Percentiles rank a stretch among this genome's conserved stretches.
Conservation (phyloP, 64 coral and sea anemone genomes). For the Catalaphyllia jardinei region DNA sequence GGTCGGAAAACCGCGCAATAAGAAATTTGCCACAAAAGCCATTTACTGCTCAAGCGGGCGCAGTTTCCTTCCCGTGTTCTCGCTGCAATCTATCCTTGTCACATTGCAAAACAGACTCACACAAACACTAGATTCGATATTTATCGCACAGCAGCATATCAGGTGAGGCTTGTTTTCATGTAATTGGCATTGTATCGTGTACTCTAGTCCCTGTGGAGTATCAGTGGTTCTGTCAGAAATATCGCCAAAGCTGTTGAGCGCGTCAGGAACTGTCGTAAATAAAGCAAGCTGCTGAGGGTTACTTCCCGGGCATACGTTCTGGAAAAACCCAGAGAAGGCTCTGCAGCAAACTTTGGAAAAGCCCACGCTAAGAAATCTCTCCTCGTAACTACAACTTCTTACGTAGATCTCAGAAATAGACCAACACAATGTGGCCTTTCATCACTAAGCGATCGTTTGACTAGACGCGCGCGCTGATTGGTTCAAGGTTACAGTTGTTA, state of each 20-base stretch:
- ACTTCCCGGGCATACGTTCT: neutral
- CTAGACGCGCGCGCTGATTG: constrained; percentile 21
- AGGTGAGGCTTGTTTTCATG: constrained; percentile 21
- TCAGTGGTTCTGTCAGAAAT: neutral
- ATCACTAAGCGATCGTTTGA: constrained; percentile 14
- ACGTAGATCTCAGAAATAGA: constrained; percentile 41
- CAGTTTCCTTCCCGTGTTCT: neutral
- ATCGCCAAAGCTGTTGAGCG: neutral
- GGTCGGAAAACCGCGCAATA: neutral
- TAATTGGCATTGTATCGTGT: constrained; percentile 38
- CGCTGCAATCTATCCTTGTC: neutral
- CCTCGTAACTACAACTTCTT: neutral
- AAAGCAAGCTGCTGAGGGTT: neutral
- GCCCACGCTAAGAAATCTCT: constrained; percentile 16
- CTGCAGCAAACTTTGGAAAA: neutral
- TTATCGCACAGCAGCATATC: constrained; percentile 25
- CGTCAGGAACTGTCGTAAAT: neutral
- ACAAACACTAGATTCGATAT: constrained; percentile 17
- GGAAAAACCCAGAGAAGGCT: neutral
- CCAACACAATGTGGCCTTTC: constrained; percentile 1
- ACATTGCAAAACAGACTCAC: constrained; percentile 9
- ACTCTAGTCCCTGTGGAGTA: constrained; percentile 1
- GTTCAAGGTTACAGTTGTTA: constrained; percentile 1
- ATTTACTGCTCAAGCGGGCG: neutral
- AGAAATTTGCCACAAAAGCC: neutral